Percentiles rank a stretch among this genome's conserved stretches.
Evolutionary conservation across 2,888 invertebrate genomes (phyloP).

Genomic region (Thymelicus acteon): DNA sequence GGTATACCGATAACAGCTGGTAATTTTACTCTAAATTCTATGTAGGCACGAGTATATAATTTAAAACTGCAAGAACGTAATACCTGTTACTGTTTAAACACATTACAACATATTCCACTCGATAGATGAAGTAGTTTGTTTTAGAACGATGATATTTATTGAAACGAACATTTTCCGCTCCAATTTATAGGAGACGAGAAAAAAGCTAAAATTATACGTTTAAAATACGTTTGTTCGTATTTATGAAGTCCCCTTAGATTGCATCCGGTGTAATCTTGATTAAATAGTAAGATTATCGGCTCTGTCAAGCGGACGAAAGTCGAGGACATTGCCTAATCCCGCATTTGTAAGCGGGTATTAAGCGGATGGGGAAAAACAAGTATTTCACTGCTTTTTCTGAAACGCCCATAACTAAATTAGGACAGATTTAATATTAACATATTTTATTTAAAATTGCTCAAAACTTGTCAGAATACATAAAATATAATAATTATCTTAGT

Average conservation of each 20-base stretch:
- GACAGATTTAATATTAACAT: not conserved
- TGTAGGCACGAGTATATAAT: no score
- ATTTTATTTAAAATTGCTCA: not conserved
- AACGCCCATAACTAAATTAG: slow-evolving; percentile 13
- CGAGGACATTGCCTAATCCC: slow-evolving; percentile 35
- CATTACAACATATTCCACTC: no score
- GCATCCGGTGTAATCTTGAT: slow-evolving; percentile 31
- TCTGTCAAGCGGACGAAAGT: slow-evolving; percentile 20
- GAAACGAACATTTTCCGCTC: not conserved
- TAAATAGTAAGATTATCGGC: slow-evolving; percentile 35
- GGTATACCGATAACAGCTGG: not conserved
- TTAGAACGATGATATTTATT: no score
- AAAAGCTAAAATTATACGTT: not conserved
- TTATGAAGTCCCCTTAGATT: slow-evolving; percentile 22
- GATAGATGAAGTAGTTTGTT: no score
- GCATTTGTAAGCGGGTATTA: slow-evolving; percentile 36
- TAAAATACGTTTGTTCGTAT: not conserved
- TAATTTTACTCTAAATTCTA: not conserved
- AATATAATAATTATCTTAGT: no score
- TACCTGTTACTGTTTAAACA: no score
- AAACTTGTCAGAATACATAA: no score
- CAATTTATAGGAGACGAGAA: not conserved
- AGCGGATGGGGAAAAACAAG: slow-evolving; percentile 33
- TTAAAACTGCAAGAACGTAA: no score
- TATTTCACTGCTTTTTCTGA: slow-evolving; percentile 21